phyloP scores from a whole-genome alignment of 2,888 invertebrate species.

The Norana najaformis region DNA sequence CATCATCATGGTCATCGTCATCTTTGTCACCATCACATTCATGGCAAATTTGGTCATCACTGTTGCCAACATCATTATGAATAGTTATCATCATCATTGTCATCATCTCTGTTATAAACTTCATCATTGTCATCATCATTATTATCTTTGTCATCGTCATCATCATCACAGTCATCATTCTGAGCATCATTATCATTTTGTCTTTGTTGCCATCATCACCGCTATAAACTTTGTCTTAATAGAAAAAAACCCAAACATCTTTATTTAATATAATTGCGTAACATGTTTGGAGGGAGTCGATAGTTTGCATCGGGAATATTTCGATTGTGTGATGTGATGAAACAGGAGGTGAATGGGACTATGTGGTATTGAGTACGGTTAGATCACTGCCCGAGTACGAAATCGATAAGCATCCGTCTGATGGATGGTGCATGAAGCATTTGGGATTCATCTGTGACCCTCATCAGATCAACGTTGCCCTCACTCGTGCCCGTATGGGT shows the following conservation, averaged over 20 bases:
- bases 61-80: not conserved
- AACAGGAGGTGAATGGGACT: conserved; percentile 56
- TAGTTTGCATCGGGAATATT: not conserved
- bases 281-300: not conserved
- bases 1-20: not conserved
- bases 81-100: not conserved
- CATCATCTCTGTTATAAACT: not conserved
- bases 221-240: not conserved
- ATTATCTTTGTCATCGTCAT: not conserved
- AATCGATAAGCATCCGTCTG: conserved; percentile 48
- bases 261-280: not conserved
- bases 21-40: not conserved
- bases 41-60: not conserved
- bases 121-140: not conserved
- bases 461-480: conserved; percentile 55
- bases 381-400: conserved; percentile 51
- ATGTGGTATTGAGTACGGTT: conserved; percentile 55
- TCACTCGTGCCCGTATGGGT: conserved; percentile 56
- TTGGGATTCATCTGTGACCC: conserved; percentile 57
- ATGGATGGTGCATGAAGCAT: conserved; percentile 53
- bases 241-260: not conserved
- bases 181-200: not conserved
- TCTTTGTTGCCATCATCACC: not conserved
- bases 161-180: not conserved
- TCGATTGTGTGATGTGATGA: not conserved